Conservation (phyloP, 30 jellyfish, hydroid and myxozoan species). For the Aurelia aurita region DNA sequence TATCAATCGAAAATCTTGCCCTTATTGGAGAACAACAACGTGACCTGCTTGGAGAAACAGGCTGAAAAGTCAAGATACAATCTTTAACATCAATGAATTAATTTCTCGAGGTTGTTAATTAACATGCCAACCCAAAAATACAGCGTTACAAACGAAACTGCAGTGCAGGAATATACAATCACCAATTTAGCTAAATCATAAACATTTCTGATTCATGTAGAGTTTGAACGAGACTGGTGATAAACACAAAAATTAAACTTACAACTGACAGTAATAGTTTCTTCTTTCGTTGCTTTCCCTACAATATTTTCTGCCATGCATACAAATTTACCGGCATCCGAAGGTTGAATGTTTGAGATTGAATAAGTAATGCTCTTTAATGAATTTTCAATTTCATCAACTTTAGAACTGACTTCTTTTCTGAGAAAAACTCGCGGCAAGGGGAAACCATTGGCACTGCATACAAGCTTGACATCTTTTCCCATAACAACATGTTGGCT, state of each 20-base stretch:
- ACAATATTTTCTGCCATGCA: conserved; percentile 64
- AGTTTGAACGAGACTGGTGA: no score
- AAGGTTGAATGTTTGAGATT: conserved; percentile 22
- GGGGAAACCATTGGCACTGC: conserved; percentile 52
- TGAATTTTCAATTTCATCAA: not conserved
- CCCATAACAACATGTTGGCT: not conserved
- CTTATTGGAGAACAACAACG: no score
- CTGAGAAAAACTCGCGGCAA: conserved; percentile 17
- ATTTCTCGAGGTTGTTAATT: no score
- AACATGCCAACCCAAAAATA: no score
- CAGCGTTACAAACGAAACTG: no score
- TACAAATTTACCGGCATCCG: conserved; percentile 42
- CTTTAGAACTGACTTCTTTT: conserved; percentile 16
- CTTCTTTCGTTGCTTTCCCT: conserved; percentile 17
- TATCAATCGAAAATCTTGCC: no score
- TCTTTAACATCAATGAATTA: no score
- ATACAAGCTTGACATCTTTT: not conserved
- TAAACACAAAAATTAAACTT: conserved; percentile 9
- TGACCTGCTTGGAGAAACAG: no score
- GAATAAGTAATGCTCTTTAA: not conserved
- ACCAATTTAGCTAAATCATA: no score
- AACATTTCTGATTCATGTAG: no score
- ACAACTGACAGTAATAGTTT: conserved; percentile 54
- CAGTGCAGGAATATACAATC: no score
- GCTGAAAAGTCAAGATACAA: no score